Evolutionary conservation across 2,797 vertebrate genomes (phyloP).

Genomic region (Austrolebias charrua): DNA sequence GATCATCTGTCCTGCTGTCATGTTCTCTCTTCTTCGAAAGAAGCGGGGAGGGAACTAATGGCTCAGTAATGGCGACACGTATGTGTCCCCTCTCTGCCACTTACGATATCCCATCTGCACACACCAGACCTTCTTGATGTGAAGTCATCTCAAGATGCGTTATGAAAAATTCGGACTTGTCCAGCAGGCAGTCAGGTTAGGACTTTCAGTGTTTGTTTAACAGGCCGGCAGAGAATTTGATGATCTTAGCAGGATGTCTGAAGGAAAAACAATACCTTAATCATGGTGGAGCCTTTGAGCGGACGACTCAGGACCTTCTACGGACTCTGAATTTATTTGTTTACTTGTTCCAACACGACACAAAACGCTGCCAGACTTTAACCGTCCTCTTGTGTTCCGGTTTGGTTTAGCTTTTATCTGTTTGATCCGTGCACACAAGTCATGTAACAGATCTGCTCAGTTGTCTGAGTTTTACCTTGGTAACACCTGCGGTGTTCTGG

Average conservation of each 20-base stretch:
- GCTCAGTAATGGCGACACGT: not conserved
- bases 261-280: not conserved
- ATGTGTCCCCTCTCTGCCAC: no score
- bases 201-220: not conserved
- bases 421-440: no score
- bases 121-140: not conserved
- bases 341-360: slow-evolving; percentile 1
- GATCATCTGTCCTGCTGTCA: not conserved
- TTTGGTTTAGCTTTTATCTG: no score
- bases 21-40: slow-evolving; percentile 1
- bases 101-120: no score
- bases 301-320: not conserved
- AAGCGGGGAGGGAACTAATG: not conserved
- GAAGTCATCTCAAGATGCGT: not conserved
- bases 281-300: not conserved
- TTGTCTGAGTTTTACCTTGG: no score
- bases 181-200: slow-evolving; percentile 8
- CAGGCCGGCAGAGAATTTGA: not conserved
- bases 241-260: not conserved
- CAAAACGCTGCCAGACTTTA: not conserved
- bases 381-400: no score
- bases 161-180: not conserved
- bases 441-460: no score
- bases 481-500: no score
- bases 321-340: slow-evolving; percentile 17